Conservation (phyloP, 2,888 invertebrate species). For the Ophion slaviceki region DNA sequence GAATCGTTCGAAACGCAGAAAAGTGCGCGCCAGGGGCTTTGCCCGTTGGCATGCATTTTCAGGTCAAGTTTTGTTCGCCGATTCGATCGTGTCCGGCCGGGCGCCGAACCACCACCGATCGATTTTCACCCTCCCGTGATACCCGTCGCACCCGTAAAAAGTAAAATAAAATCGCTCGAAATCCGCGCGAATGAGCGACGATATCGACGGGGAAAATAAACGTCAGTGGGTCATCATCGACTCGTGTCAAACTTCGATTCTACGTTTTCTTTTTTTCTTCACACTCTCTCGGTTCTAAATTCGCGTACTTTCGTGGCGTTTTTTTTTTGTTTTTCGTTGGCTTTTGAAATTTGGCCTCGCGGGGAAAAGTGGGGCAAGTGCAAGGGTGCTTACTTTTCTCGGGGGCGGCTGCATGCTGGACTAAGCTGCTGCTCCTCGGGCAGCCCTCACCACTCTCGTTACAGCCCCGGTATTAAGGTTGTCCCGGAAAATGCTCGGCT, state of each 20-base stretch:
- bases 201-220: neutral
- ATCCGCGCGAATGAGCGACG: neutral
- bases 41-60: constrained; percentile 68
- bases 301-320: neutral
- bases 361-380: neutral
- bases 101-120: constrained; percentile 72
- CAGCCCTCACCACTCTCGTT: constrained; percentile 76
- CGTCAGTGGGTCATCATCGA: constrained; percentile 36
- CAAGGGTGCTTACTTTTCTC: constrained; percentile 89
- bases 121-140: constrained; percentile 68
- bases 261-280: neutral
- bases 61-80: constrained; percentile 71
- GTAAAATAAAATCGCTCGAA: neutral
- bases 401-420: constrained; percentile 92
- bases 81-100: constrained; percentile 68
- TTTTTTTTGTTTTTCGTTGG: neutral
- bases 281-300: neutral
- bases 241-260: neutral
- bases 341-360: neutral
- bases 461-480: constrained; percentile 68
- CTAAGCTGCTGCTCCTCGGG: constrained; percentile 72
- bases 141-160: constrained; percentile 25
- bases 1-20: neutral
- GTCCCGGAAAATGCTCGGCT: constrained; percentile 71
- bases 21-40: constrained; percentile 62